Base-by-base conservation (phyloP, 2,888 invertebrate species). In the Tachina lurida region DNA sequence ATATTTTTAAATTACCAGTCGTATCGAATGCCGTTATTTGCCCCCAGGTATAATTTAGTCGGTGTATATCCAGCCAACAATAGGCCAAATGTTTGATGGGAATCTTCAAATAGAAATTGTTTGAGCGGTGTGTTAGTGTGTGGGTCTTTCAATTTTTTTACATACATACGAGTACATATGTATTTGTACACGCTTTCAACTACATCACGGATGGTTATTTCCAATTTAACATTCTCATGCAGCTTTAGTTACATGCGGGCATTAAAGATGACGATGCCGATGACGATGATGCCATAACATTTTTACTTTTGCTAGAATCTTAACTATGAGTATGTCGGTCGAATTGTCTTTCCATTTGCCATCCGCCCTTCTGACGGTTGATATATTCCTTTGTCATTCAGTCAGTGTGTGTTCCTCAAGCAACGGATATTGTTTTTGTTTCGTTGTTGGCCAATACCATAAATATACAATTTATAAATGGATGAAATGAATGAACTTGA, bases 191-290 rank as follows among this genome's bases (percentile, higher is more conserved):
- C 58, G 70, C 19, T 67, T 84, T 84, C 67, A 84, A 73, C 67
- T 68, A 83, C 68, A 78, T 62, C 77, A 68, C 65, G 77, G 65
- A 83, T 73, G 41, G 47, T 84, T 84, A 74, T 78, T 78, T 84
- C 73, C 83, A 84, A 60, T 84, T 73, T 47, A 75, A 86, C 86
- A 83, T 86, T 86, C 86, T 86, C 86, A 86, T 86, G 83, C 86
- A 83, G 76, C 79, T 86, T 86, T 63, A n/a, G 79, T 86, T 86
- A 86, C 86, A 86, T 86, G 86, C 86, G 86, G 86, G 86, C 68
- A 60, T 71, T 54, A 47, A 71, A 47, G 41, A 56, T 47, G 71
- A 43, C 17, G 39, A 39, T 8, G 62, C 47, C n/a, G 67, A 22
- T 45, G 74, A 52, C 58, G 67, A 52, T 54, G 75, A 76, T 82